Percentiles rank a stretch among this genome's conserved stretches.
phyloP scores from a whole-genome alignment of 1,140 invertebrate species.

The Antheraea pernyi region DNA sequence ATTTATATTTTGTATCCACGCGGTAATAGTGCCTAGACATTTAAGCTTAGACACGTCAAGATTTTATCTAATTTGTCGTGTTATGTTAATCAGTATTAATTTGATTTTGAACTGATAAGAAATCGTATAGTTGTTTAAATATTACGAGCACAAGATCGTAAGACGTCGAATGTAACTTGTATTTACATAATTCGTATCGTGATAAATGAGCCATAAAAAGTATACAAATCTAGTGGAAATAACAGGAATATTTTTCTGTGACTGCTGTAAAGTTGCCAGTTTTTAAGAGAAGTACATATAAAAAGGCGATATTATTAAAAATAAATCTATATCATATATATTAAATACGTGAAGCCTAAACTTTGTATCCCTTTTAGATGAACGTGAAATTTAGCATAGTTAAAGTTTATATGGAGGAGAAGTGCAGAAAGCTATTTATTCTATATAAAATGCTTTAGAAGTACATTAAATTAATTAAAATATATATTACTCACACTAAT shows the following conservation, averaged over 20 bases:
- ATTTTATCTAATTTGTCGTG: neutral
- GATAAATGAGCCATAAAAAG: neutral
- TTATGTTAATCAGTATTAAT: conserved; percentile 1
- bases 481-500: no score
- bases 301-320: no score
- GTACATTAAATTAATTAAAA: no score
- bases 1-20: neutral
- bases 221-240: neutral
- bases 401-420: no score
- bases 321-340: no score
- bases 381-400: no score
- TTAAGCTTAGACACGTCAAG: neutral
- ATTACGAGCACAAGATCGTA: neutral
- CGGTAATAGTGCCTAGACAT: neutral
- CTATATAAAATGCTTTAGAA: no score
- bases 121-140: neutral
- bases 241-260: neutral
- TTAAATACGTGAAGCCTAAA: no score
- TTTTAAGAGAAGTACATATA: no score
- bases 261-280: no score
- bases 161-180: neutral
- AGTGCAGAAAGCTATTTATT: no score
- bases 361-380: no score
- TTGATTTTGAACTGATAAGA: neutral
- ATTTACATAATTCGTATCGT: neutral